phyloP scores from a whole-genome alignment of 2,113 vertebrate species.

The Saccopteryx bilineata region DNA sequence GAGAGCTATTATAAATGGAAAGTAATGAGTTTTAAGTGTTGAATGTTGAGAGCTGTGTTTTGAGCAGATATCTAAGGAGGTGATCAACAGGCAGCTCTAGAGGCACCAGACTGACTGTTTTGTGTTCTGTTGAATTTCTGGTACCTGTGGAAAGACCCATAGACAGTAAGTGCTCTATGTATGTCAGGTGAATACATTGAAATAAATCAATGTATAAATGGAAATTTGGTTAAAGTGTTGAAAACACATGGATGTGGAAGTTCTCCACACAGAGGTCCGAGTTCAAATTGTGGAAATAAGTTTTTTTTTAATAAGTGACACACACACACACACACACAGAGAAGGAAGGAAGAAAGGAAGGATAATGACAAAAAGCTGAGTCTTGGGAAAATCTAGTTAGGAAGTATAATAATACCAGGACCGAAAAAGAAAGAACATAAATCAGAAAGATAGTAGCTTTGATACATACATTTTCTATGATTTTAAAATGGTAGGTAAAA shows the following conservation, averaged over 20 bases:
- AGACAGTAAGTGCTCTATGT: background rate
- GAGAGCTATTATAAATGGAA: background rate
- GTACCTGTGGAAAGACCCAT: background rate
- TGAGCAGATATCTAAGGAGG: background rate
- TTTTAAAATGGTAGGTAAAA: conserved; percentile 15
- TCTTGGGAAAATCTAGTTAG: background rate
- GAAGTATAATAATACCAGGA: background rate
- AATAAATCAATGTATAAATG: background rate
- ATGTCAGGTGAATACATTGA: background rate
- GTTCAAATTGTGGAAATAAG: conserved; percentile 9
- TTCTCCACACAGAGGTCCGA: background rate
- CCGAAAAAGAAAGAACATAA: background rate
- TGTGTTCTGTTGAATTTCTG: background rate
- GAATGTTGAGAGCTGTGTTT: background rate
- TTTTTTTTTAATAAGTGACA: background rate
- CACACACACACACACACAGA: background rate
- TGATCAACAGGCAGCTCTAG: background rate
- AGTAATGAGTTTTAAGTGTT: background rate
- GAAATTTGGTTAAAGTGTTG: background rate
- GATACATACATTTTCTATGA: background rate
- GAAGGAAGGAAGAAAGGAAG: background rate
- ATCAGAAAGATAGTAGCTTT: background rate
- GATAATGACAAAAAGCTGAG: background rate
- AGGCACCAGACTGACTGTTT: background rate
- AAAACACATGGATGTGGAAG: background rate